Evolutionary conservation across 92 coral and sea anemone species (phyloP), one percentile per base, ranked within the genome.

Genomic region (Epizoanthus fatuus): DNA sequence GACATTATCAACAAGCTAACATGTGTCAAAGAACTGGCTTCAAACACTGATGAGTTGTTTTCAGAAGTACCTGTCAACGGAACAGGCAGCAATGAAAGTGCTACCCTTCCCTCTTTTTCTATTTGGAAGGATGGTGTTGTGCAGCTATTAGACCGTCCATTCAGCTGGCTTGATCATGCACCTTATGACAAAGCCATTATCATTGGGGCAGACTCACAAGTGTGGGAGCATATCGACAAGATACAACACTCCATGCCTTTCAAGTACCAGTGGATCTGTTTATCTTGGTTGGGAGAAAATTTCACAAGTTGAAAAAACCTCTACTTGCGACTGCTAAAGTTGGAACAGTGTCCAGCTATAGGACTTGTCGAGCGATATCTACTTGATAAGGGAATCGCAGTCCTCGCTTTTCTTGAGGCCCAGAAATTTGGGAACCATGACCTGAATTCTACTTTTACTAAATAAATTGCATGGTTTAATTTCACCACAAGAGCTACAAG

Each of bases 201-300:
- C 69, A 65, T 81, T 81, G 86, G 86, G 11, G 86, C 86, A n/a
- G n/a, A n/a, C n/a, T n/a, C n/a, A n/a, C n/a, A n/a, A n/a, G n/a
- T n/a, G n/a, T n/a, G n/a, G 25, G 86, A 81, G 58, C 44, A 81
- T 66, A 74, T 81, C 29, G 76, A 81, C n/a, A 62, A 29, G 51
- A 59, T 81, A 38, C 64, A 63, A 42, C 56, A 81, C 47, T 47
- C 74, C 40, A 39, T 52, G 57, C 86, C 86, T 64, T 81, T 81
- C 86, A 81, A 65, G 47, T 81, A 81, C 76, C 86, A 81, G 75
- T 81, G 86, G 86, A 81, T 67, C 32, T 38, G 75, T 38, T 63
- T 81, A 45, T 75, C 86, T 37, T 81, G 86, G 86, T n/a, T 81
- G 37, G 86, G 86, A 47, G 74, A 81, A 65, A n/a, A n/a, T 81